phyloP scores from a whole-genome alignment of 2,113 vertebrate genomes.

The Nothoprocta perdicaria region DNA sequence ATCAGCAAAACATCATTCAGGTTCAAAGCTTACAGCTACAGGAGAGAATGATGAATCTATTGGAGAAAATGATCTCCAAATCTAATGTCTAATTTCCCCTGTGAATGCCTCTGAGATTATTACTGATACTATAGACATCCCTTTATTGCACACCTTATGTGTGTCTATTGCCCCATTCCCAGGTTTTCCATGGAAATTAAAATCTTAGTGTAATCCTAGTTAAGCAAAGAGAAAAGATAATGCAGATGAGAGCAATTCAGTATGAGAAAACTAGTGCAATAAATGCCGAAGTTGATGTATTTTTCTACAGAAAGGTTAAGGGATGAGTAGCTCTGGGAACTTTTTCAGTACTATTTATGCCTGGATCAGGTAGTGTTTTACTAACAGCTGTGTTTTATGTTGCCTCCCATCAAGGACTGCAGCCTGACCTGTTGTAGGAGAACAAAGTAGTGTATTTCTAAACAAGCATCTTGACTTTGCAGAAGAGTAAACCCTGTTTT shows the following conservation, averaged over 20 bases:
- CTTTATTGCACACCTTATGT: constrained; percentile 65
- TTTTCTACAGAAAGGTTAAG: constrained; percentile 65
- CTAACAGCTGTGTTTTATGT: background rate
- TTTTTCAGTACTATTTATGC: constrained; percentile 50
- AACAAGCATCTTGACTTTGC: constrained; percentile 44
- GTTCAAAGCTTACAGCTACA: constrained; percentile 95
- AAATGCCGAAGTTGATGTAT: constrained; percentile 64
- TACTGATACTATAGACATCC: constrained; percentile 51
- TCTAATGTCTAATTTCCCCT: constrained; percentile 68
- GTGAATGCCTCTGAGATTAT: constrained; percentile 59
- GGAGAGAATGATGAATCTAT: constrained; percentile 96
- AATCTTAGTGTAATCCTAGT: constrained; percentile 60
- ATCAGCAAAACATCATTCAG: constrained; percentile 95
- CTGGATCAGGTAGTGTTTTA: constrained; percentile 45
- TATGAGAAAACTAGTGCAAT: constrained; percentile 66
- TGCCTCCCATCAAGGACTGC: constrained; percentile 36
- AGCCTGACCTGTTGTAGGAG: constrained; percentile 12
- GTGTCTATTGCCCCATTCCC: constrained; percentile 60
- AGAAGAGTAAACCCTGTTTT: constrained; percentile 47
- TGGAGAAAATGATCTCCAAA: constrained; percentile 92
- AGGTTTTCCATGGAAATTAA: constrained; percentile 61
- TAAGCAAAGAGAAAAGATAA: constrained; percentile 44
- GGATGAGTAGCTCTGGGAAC: constrained; percentile 52
- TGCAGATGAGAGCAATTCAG: constrained; percentile 36
- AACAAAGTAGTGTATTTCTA: constrained; percentile 16